Conservation (phyloP, 2,888 invertebrate species). For the Sinopyrophorus schimmeli region DNA sequence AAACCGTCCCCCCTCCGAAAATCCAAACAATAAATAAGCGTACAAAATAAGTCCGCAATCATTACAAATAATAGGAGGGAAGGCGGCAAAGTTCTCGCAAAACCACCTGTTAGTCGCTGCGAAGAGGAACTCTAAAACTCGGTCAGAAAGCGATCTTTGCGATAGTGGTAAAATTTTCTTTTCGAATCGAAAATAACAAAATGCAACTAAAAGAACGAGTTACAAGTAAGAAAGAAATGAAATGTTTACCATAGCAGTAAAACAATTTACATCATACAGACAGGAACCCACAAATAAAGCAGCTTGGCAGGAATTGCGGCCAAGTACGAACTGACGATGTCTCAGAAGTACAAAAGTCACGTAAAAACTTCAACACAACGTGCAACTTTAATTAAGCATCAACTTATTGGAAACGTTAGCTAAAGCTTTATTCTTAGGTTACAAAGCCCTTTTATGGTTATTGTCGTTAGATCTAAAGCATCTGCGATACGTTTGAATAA, state of each 20-base stretch:
- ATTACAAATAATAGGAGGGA: not conserved
- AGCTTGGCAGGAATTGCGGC: conserved; percentile 31
- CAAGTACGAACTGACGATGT: conserved; percentile 22
- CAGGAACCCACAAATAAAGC: conserved; percentile 34
- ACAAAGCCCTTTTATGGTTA: conserved; percentile 20
- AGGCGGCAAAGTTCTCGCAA: conserved; percentile 10
- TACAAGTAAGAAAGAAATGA: conserved; percentile 14
- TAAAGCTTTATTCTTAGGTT: conserved; percentile 25
- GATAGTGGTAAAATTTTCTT: no score
- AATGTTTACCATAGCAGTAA: conserved; percentile 23
- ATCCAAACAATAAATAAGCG: no score
- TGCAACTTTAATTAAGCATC: conserved; percentile 25
- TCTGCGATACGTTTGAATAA: no score
- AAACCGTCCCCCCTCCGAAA: no score
- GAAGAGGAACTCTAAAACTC: no score
- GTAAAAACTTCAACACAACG: conserved; percentile 27
- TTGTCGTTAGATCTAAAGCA: no score
- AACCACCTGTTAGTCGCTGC: conserved; percentile 16
- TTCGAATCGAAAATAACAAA: no score
- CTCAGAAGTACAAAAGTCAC: conserved; percentile 24
- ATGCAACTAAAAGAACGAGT: conserved; percentile 6
- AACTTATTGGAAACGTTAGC: conserved; percentile 17
- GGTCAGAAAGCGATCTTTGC: no score
- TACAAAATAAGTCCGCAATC: no score
- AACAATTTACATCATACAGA: conserved; percentile 29